phyloP scores from a whole-genome alignment of 2,888 invertebrate species.

The Gymnocheta viridis region DNA sequence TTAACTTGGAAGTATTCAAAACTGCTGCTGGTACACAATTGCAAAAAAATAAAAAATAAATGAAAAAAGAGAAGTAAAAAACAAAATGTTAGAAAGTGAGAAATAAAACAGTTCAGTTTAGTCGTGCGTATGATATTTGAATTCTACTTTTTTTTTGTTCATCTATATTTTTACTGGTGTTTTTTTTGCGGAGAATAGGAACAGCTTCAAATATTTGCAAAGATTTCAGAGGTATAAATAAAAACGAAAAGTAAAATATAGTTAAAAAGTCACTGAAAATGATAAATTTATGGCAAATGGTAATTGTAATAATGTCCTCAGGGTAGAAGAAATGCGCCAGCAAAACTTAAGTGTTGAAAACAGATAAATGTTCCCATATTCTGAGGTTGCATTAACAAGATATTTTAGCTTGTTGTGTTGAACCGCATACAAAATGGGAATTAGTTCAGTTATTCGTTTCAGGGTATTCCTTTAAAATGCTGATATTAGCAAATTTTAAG shows the following conservation, averaged over 20 bases:
- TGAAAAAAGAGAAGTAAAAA: neutral
- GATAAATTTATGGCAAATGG: conserved; percentile 70
- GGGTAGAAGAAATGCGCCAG: neutral
- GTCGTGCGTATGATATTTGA: conserved; percentile 66
- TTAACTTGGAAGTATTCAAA: conserved; percentile 65
- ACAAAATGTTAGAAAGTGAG: conserved; percentile 35
- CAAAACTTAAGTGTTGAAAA: conserved; percentile 17
- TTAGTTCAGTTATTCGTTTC: neutral
- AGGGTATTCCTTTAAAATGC: no score
- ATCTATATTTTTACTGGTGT: neutral
- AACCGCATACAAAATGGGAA: neutral
- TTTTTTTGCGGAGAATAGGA: conserved; percentile 9
- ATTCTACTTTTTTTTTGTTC: conserved; percentile 5
- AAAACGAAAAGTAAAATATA: conserved; percentile 46
- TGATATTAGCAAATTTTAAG: no score
- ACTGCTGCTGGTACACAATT: conserved; percentile 1
- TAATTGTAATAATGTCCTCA: conserved; percentile 46
- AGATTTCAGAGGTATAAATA: conserved; percentile 12
- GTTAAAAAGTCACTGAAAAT: conserved; percentile 65
- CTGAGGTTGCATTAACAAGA: neutral
- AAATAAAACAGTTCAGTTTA: conserved; percentile 65
- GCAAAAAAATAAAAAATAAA: conserved; percentile 16
- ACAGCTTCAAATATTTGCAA: conserved; percentile 46
- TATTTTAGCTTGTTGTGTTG: neutral
- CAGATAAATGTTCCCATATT: neutral